phyloP scores from a whole-genome alignment of 2,113 vertebrate genomes.

The Pitta sordida region DNA sequence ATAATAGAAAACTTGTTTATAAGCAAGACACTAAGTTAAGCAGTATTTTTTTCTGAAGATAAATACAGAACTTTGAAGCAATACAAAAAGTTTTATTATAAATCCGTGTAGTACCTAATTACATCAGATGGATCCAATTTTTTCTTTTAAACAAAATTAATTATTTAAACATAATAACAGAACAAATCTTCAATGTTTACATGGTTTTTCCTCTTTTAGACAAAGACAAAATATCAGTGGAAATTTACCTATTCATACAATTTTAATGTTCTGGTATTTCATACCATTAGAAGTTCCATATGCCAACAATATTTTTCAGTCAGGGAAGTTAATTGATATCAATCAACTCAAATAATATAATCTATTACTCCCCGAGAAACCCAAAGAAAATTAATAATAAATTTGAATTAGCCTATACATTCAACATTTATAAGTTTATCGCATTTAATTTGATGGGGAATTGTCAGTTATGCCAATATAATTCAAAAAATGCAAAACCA shows the following conservation, averaged over 20 bases:
- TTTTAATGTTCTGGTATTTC: background rate
- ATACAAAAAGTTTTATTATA: background rate
- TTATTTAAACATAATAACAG: background rate
- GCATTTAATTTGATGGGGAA: slow-evolving; percentile 55
- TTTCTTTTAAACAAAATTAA: background rate
- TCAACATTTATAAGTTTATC: slow-evolving; percentile 47
- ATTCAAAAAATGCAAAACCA: slow-evolving; percentile 49
- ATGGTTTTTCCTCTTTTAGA: background rate
- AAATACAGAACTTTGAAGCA: background rate
- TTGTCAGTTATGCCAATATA: slow-evolving; percentile 53
- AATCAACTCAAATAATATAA: slow-evolving; percentile 42
- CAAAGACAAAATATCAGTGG: background rate
- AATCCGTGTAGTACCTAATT: background rate
- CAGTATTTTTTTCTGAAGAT: background rate
- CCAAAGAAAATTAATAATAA: slow-evolving; percentile 11
- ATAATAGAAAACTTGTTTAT: background rate
- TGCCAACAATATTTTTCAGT: background rate
- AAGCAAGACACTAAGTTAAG: background rate
- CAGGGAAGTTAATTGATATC: background rate
- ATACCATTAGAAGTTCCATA: background rate
- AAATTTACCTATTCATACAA: background rate
- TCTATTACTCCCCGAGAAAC: slow-evolving; percentile 18
- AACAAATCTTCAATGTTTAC: background rate
- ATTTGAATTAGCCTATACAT: slow-evolving; percentile 45
- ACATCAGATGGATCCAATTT: background rate